Evolutionary conservation across 2,888 invertebrate species (phyloP), one percentile per base, ranked within the genome.

Genomic region (Idaea dimidiata): DNA sequence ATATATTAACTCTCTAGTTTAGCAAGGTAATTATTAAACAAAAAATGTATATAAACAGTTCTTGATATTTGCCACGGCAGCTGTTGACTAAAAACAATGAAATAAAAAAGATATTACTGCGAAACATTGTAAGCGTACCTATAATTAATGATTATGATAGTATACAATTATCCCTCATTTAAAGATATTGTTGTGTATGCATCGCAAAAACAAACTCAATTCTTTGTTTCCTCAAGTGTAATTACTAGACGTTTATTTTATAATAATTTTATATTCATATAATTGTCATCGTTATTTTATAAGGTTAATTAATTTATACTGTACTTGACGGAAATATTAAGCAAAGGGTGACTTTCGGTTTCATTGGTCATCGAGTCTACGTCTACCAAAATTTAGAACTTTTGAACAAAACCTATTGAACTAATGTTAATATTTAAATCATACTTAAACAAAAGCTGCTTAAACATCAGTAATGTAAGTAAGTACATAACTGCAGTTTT

Each of bases 81-180:
- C 59, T 43, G 43, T 43, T 14, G 6, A 43, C 14, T 14, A 8
- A 54, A 57, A 24, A 64, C 54, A 56, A 16, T 58, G 58, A 58
- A 59, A 61, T 6, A 33, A 53, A 32, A 31, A 43, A 8, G 10
- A 3, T 3, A 3, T 24, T 53, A 62, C 56, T 43, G 57, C 54
- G 16, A 55, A 24, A 63, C 62, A 66, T 63, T 60, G 43, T 31
- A 65, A 59, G 58, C 54, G 60, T 59, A 55, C 18, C 58, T 54
- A 65, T 59, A 62, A 59, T 59, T 17, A 58, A 59, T 62, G 54
- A 58, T 59, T 62, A 64, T 62, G 59, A 64, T 62, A 64, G 62
- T 24, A 63, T 59, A 61, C 58, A 64, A 62, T 60, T 63, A 60
- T 54, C 10, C 18, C 56, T 18, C 56, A 61, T 61, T 62, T 61